Evolutionary conservation across 2,797 vertebrate species (phyloP), one percentile per base, ranked within the genome.

Genomic region (Rhinophrynus dorsalis): DNA sequence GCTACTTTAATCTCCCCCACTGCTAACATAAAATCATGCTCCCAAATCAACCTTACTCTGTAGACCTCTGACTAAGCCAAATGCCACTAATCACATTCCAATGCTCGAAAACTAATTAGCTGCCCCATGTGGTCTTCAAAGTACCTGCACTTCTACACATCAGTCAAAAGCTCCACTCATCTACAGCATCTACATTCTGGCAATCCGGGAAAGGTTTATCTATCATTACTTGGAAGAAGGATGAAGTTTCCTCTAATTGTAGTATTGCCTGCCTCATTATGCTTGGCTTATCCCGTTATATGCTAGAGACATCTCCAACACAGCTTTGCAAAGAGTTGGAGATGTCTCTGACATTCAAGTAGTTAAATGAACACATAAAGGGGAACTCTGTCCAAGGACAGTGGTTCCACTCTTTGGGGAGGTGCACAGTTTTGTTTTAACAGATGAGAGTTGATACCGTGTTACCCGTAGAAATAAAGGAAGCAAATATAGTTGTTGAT

Each of bases 21-120:
- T 40, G 66, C 45, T 60, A 59, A 18, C 56, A 59, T 59, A 60
- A 68, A 56, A 68, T 60, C 45, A 24, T 32, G 37, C 37, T 45
- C n/a, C 40, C 55, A 48, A 59, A 56, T 60, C 66, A 68, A 60
- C 66, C 32, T 40, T 23, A 59, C 33, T 33, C 37, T 48, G 23
- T 26, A 69, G 67, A 69, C 56, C 67, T 44, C 67, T 69, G 44
- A 42, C 35, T 69, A 69, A 59, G 56, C 60, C 29, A 68, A 59
- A 54, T 35, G 30, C 45, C 20, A 11, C 27, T 52, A 69, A 69
- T 61, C 67, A 70, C 15, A 70, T 55, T 55, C 20, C 42, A 44
- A 37, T 51, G 51, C 58, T 62, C 54, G 2, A 33, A 42, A 52
- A 54, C 18, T 70, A 70, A 70, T 62, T 38, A 61, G 67, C 67